Conservation (phyloP, 2,113 vertebrate genomes). For the Parotia lawesii region DNA sequence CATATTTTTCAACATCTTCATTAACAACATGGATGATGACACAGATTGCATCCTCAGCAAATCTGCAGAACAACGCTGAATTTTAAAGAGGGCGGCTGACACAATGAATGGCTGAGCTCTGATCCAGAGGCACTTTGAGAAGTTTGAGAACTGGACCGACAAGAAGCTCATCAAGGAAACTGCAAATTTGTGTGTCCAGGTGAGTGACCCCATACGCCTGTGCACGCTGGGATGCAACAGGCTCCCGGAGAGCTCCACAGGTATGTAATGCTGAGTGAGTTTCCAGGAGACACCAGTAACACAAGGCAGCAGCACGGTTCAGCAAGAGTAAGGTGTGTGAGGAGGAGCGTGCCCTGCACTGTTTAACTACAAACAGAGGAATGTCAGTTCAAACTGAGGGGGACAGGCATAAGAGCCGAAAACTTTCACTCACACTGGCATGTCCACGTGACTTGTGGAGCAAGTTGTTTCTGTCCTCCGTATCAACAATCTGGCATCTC, state of each 20-base stretch:
- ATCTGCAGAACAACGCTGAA: background rate
- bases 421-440: background rate
- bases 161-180: background rate
- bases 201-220: background rate
- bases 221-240: fast-evolving
- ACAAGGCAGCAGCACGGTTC: fast-evolving
- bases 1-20: background rate
- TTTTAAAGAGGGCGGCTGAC: background rate
- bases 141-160: background rate
- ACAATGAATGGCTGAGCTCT: background rate
- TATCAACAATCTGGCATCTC: background rate
- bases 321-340: fast-evolving
- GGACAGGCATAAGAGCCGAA: background rate
- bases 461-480: background rate
- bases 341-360: fast-evolving
- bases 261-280: background rate
- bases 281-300: background rate
- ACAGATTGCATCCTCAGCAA: background rate
- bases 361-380: background rate
- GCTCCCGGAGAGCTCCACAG: background rate
- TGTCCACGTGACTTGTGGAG: background rate
- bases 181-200: background rate
- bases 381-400: background rate
- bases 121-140: background rate
- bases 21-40: background rate